phyloP scores from a whole-genome alignment of 2,888 invertebrate genomes.

The Zygaena filipendulae region DNA sequence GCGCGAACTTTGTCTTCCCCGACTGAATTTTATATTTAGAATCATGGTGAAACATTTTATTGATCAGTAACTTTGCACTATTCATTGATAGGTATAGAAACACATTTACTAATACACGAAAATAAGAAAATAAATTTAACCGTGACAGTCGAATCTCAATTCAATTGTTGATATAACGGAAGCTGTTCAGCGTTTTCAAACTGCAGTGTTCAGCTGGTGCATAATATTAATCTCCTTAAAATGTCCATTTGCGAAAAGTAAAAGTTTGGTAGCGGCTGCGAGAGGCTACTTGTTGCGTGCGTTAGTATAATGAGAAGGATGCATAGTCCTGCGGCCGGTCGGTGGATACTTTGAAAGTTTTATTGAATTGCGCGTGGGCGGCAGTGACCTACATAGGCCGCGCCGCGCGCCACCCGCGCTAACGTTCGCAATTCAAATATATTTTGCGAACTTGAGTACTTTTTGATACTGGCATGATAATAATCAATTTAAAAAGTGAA shows the following conservation, averaged over 20 bases:
- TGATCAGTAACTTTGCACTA: constrained; percentile 66
- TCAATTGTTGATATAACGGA: too few relatives aligned
- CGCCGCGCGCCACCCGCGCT: constrained; percentile 43
- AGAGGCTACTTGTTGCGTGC: constrained; percentile 4
- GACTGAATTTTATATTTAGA: constrained; percentile 67
- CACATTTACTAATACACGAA: constrained; percentile 38
- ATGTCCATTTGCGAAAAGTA: too few relatives aligned
- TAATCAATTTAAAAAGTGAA: too few relatives aligned
- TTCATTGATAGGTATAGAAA: constrained; percentile 45
- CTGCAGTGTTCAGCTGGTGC: too few relatives aligned
- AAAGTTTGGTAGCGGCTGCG: neutral
- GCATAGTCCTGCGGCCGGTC: constrained; percentile 20
- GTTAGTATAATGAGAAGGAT: constrained; percentile 10
- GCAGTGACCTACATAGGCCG: constrained; percentile 59
- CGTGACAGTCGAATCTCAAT: too few relatives aligned
- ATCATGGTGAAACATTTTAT: constrained; percentile 63
- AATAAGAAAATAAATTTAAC: too few relatives aligned
- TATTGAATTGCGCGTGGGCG: constrained; percentile 61
- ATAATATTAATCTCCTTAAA: too few relatives aligned
- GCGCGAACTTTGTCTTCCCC: constrained; percentile 68
- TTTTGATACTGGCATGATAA: too few relatives aligned
- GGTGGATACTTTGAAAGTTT: constrained; percentile 46
- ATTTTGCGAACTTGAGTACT: too few relatives aligned
- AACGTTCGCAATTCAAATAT: too few relatives aligned
- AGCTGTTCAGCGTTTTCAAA: too few relatives aligned